phyloP scores from a whole-genome alignment of 2,888 invertebrate genomes.

The Petrophora chlorosata region DNA sequence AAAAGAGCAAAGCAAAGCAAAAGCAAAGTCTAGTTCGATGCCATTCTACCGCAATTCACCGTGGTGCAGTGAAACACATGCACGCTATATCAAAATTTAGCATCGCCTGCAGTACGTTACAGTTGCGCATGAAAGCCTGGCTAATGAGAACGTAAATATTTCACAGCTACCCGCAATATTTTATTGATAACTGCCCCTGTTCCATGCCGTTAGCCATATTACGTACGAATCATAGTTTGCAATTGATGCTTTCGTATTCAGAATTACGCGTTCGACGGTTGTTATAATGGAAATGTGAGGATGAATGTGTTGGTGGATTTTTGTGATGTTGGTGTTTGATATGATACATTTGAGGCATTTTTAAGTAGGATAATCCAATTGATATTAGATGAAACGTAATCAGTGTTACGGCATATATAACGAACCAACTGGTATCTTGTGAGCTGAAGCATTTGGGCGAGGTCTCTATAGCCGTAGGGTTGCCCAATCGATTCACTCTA shows the following conservation, averaged over 20 bases:
- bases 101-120: constrained; percentile 27
- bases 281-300: constrained; percentile 14
- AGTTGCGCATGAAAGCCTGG: constrained; percentile 36
- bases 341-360: no score
- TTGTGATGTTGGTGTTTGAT: neutral
- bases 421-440: no score
- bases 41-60: no score
- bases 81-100: constrained; percentile 30
- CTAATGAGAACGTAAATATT: constrained; percentile 73
- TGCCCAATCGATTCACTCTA: no score
- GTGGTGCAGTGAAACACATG: constrained; percentile 21
- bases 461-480: no score
- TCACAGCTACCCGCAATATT: constrained; percentile 56
- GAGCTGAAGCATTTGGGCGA: no score
- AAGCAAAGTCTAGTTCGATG: no score
- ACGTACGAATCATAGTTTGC: constrained; percentile 38
- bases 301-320: neutral
- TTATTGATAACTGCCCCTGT: constrained; percentile 56
- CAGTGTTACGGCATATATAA: no score
- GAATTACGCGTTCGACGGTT: constrained; percentile 24
- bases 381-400: no score
- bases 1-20: no score
- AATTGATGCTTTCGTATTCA: constrained; percentile 35
- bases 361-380: no score
- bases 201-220: constrained; percentile 34